phyloP scores from a whole-genome alignment of 2,888 invertebrate species.

The Charanyca ferruginea region DNA sequence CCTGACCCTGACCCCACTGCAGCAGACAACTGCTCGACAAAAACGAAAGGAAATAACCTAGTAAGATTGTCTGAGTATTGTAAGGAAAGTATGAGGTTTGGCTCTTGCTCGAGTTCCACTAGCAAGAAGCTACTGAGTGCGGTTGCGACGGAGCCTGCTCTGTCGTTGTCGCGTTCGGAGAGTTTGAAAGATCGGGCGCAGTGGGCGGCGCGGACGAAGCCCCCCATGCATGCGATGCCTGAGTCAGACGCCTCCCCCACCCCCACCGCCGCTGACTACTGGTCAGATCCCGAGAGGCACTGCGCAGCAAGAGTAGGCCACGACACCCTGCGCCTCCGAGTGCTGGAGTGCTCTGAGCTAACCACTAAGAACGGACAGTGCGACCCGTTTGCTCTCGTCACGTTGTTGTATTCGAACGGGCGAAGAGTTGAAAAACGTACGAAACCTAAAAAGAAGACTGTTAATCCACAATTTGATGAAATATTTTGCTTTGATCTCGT shows the following conservation, averaged over 20 bases:
- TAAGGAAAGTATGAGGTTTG: conserved; percentile 88
- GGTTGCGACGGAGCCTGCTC: conserved; percentile 83
- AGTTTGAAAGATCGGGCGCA: conserved; percentile 87
- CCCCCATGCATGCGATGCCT: conserved; percentile 86
- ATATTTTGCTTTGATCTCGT: conserved; percentile 94
- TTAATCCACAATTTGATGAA: conserved; percentile 97
- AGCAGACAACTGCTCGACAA: conserved; percentile 79
- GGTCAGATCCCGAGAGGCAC: conserved; percentile 89
- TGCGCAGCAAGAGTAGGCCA: conserved; percentile 86
- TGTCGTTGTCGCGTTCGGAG: conserved; percentile 87
- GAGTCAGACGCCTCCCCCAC: conserved; percentile 83
- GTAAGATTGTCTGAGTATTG: conserved; percentile 87
- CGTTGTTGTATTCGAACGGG: conserved; percentile 95
- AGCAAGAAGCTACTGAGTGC: conserved; percentile 86
- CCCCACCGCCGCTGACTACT: conserved; percentile 88
- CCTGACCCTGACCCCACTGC: conserved; percentile 83
- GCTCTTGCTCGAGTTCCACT: conserved; percentile 87
- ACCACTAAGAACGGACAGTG: conserved; percentile 97
- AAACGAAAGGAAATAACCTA: conserved; percentile 84
- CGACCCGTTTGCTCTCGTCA: conserved; percentile 97
- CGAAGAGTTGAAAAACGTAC: conserved; percentile 95
- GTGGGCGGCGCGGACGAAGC: conserved; percentile 83
- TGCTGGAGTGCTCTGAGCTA: conserved; percentile 96
- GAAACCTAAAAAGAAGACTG: conserved; percentile 97
- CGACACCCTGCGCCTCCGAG: conserved; percentile 91